Percentiles rank a stretch among this genome's conserved stretches.
Evolutionary conservation across 2,888 invertebrate genomes (phyloP).

Genomic region (Odontothrips loti): DNA sequence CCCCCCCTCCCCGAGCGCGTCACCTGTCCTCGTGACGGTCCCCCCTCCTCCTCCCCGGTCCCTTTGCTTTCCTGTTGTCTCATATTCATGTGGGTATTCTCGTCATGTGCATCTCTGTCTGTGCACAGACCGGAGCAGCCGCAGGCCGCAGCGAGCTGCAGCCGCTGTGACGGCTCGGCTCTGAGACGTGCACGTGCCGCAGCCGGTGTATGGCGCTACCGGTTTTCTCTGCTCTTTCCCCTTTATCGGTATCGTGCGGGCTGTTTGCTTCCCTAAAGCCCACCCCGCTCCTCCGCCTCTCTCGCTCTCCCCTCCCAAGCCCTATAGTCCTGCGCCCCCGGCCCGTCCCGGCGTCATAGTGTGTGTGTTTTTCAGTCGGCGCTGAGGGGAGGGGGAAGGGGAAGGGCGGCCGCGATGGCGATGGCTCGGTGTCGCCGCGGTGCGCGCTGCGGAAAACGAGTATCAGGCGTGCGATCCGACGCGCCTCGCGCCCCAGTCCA

Average conservation of each 20-base stretch:
- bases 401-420: neutral
- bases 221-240: too few relatives aligned
- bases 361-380: neutral
- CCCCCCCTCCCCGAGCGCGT: too few relatives aligned
- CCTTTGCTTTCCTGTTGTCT: too few relatives aligned
- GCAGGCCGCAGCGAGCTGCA: neutral
- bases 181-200: too few relatives aligned
- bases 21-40: too few relatives aligned
- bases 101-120: neutral
- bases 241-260: too few relatives aligned
- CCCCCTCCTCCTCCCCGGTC: neutral
- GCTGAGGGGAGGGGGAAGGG: neutral
- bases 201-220: neutral
- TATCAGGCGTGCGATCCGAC: neutral
- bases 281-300: too few relatives aligned
- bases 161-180: neutral
- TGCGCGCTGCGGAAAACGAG: neutral
- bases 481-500: neutral
- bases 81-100: neutral
- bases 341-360: neutral
- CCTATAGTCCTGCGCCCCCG: too few relatives aligned
- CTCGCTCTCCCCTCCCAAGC: too few relatives aligned
- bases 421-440: neutral
- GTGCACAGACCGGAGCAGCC: neutral
- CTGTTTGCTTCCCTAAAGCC: too few relatives aligned